phyloP scores from a whole-genome alignment of 1,140 invertebrate genomes.

The Sarcophaga bullata region DNA sequence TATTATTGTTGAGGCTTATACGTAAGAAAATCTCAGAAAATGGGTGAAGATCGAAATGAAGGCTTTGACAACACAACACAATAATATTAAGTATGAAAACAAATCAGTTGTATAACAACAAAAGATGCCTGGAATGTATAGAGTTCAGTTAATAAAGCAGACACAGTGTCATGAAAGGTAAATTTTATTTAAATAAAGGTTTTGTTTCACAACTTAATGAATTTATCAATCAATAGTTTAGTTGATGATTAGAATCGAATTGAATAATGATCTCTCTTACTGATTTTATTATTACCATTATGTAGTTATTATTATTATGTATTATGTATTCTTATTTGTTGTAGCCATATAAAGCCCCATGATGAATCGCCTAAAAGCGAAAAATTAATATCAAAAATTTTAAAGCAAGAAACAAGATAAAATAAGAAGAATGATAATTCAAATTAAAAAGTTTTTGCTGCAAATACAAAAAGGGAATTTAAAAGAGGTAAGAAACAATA shows the following conservation, averaged over 20 bases:
- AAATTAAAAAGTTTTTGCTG: conserved; percentile 27
- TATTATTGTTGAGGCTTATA: neutral
- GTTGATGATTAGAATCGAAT: conserved; percentile 33
- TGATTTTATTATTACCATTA: neutral
- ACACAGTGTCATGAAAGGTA: conserved; percentile 40
- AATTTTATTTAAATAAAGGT: conserved; percentile 27
- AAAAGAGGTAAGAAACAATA: conserved; percentile 28
- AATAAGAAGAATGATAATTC: neutral
- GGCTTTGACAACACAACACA: conserved; percentile 36
- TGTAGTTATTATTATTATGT: conserved; percentile 40
- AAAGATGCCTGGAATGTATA: conserved; percentile 36
- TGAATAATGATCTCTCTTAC: conserved; percentile 34
- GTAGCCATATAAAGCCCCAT: conserved; percentile 36
- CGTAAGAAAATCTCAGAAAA: neutral
- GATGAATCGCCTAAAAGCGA: conserved; percentile 40
- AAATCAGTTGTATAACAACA: conserved; percentile 20
- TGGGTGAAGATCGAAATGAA: conserved; percentile 23
- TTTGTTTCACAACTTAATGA: conserved; percentile 40
- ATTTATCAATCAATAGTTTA: conserved; percentile 27
- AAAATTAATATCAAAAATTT: conserved; percentile 37
- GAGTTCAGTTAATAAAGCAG: conserved; percentile 22
- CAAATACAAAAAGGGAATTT: neutral
- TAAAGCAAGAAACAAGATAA: conserved; percentile 38
- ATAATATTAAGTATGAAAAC: conserved; percentile 42
- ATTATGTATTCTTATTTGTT: conserved; percentile 38